Evolutionary conservation across 2,888 invertebrate species (phyloP).

Genomic region (Physocephala rufipes): DNA sequence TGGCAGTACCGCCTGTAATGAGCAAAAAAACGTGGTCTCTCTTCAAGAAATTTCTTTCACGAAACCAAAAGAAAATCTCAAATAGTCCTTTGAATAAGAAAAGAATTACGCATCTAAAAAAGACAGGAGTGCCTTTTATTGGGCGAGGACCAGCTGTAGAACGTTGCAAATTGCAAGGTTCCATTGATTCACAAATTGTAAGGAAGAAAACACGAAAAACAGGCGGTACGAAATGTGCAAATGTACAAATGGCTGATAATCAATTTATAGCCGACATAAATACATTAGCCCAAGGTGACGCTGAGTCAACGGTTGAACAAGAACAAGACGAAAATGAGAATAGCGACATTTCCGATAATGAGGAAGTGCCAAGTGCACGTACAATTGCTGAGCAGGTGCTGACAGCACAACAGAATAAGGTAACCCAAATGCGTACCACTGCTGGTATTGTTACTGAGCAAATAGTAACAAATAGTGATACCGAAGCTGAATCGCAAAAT

Average conservation of each 20-base stretch:
- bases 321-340: slow-evolving; percentile 37
- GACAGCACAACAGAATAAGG: slow-evolving; percentile 7
- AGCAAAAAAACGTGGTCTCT: slow-evolving; percentile 56
- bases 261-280: slow-evolving; percentile 54
- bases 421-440: background rate
- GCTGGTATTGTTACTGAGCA: background rate
- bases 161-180: slow-evolving; percentile 46
- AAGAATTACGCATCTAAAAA: slow-evolving; percentile 33
- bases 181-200: slow-evolving; percentile 16
- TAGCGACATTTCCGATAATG: slow-evolving; percentile 51
- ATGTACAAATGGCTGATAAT: slow-evolving; percentile 49
- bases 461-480: background rate
- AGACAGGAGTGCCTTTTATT: slow-evolving; percentile 56
- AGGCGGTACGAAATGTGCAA: background rate
- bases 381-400: slow-evolving; percentile 60
- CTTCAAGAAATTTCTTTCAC: slow-evolving; percentile 59
- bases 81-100: too few species aligned
- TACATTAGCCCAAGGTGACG: slow-evolving; percentile 48
- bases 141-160: slow-evolving; percentile 60
- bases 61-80: slow-evolving; percentile 37
- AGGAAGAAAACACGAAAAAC: background rate
- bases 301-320: background rate
- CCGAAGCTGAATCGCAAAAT: background rate
- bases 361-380: slow-evolving; percentile 55
- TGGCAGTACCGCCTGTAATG: slow-evolving; percentile 27